Evolutionary conservation across 2,797 vertebrate species (phyloP), one percentile per base, ranked within the genome.

Genomic region (Hybognathus amarus): DNA sequence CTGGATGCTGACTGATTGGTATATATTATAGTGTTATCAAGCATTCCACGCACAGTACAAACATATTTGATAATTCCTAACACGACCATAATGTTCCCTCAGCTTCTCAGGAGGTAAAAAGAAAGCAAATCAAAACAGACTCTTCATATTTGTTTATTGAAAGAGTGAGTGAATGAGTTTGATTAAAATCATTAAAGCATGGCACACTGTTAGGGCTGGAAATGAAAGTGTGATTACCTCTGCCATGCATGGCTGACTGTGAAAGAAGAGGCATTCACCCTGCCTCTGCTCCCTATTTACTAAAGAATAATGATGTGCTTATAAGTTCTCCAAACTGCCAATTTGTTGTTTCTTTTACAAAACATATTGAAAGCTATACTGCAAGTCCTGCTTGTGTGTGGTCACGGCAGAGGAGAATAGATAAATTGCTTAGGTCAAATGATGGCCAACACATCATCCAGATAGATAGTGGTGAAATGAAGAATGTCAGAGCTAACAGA

Each of bases 161-260:
- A 87, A 87, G 85, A 76, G 85, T 70, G 87, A 87, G 86, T 91
- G 86, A 91, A 88, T 90, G 83, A 85, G 83, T 91, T 90, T 92
- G 91, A 93, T 93, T 92, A 86, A 86, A 92, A 92, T 90, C 89
- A 89, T 92, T 91, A 92, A 91, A 92, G 90, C 90, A 89, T 91
- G 86, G 82, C 88, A 87, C 88, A 86, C 88, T 88, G 89, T 87
- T 89, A 68, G 82, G 82, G 83, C 87, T 89, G 82, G 88, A 90
- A 89, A 91, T 91, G 75, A 93, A 91, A 90, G 82, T 91, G 88
- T 91, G 90, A 93, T 92, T 91, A 91, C 90, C 88, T 89, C 87
- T 79, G 84, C 67, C 88, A 90, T 87, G 90, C 85, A 77, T 91
- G 91, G 87, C 90, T 91, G 89, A 67, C 85, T 88, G 74, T 86